Conservation (phyloP, 2,797 vertebrate species). For the Ctenochaetus hawaiiensis region DNA sequence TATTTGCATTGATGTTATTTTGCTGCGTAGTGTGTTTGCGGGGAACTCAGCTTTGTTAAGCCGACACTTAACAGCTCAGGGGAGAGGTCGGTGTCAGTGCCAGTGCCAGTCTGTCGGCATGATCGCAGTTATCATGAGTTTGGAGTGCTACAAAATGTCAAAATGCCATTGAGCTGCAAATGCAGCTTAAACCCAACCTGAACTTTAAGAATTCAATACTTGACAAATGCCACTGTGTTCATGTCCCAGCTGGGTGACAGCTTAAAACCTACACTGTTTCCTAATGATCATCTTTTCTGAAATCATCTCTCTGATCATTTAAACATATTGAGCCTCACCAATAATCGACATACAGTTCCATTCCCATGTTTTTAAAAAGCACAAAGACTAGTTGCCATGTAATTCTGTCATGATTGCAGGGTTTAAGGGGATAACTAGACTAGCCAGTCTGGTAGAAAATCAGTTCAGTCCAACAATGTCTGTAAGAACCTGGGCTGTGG, state of each 20-base stretch:
- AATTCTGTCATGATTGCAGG: neutral
- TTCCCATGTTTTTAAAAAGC: neutral
- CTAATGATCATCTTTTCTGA: neutral
- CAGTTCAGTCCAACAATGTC: neutral
- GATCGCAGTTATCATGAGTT: constrained; percentile 12
- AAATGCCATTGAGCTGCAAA: neutral
- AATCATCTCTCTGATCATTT: neutral
- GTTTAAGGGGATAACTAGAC: neutral
- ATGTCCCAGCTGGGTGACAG: neutral
- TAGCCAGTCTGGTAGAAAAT: neutral
- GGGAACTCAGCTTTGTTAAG: neutral
- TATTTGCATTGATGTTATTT: neutral
- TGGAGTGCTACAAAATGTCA: constrained; percentile 39
- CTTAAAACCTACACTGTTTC: constrained; percentile 8
- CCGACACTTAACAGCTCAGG: no score
- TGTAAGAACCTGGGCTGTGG: neutral
- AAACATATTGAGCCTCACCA: neutral
- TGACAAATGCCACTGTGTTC: constrained; percentile 14
- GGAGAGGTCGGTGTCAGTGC: neutral
- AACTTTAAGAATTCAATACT: constrained; percentile 34
- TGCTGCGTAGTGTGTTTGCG: neutral
- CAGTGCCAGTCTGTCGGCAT: neutral
- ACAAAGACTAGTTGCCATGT: neutral
- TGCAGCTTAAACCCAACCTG: constrained; percentile 8
- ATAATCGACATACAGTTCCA: neutral